phyloP scores from a whole-genome alignment of 2,113 vertebrate genomes.

The Tetraodon nigroviridis region DNA sequence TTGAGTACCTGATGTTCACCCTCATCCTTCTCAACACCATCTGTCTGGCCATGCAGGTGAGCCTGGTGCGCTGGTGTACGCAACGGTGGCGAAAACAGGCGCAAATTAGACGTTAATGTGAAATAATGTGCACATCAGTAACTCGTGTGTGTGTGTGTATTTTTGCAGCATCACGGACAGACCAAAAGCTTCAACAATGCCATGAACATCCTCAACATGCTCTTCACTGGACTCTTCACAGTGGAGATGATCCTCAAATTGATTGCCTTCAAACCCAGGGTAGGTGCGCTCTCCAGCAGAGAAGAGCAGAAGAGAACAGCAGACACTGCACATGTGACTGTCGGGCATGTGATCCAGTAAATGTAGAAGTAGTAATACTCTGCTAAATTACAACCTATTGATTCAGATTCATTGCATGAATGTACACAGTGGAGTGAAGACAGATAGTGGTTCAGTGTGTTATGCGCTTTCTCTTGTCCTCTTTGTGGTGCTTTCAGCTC shows the following conservation, averaged over 20 bases:
- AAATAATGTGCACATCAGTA: too few species aligned
- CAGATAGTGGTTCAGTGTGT: conserved; percentile 31
- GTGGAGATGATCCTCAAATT: conserved; percentile 99
- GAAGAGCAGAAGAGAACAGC: background rate
- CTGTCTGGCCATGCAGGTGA: conserved; percentile 99
- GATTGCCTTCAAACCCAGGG: conserved; percentile 99
- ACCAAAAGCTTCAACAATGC: conserved; percentile 90
- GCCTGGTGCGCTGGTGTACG: conserved; percentile 22
- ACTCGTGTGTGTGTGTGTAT: conserved; percentile 2
- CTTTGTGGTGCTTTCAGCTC: conserved; percentile 25
- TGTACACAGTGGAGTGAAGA: conserved; percentile 17
- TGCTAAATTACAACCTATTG: background rate
- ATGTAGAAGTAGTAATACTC: background rate
- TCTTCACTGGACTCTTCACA: conserved; percentile 98
- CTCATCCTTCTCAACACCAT: conserved; percentile 99
- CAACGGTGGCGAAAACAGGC: background rate
- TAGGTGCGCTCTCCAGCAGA: conserved; percentile 60
- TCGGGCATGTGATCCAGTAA: background rate
- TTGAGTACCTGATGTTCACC: conserved; percentile 99
- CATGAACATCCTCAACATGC: conserved; percentile 99
- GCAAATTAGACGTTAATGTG: background rate
- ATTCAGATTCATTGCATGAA: conserved; percentile 5
- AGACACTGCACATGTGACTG: background rate
- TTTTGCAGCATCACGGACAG: conserved; percentile 92
- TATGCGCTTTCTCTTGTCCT: conserved; percentile 35